Evolutionary conservation across 1,140 invertebrate genomes (phyloP).

Genomic region (Mylabris phalerata): DNA sequence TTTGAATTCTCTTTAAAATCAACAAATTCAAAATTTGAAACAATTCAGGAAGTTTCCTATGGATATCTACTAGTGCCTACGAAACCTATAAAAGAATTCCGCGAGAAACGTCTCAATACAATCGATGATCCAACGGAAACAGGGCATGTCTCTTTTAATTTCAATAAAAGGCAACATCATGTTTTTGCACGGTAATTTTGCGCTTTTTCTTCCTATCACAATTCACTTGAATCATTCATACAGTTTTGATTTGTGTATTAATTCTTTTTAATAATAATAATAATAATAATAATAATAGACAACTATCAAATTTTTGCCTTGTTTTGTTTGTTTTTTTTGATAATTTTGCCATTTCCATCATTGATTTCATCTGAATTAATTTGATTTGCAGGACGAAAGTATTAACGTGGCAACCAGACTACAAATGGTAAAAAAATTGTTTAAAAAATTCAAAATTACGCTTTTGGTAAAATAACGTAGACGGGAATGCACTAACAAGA

Average conservation of each 20-base stretch:
- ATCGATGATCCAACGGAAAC: constrained; percentile 36
- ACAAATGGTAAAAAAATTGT: constrained; percentile 60
- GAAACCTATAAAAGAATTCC: constrained; percentile 46
- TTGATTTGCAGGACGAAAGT: constrained; percentile 71
- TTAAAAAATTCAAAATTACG: not conserved
- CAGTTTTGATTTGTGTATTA: not conserved
- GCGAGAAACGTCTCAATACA: constrained; percentile 38
- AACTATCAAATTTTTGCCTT: not conserved
- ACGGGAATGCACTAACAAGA: constrained; percentile 9
- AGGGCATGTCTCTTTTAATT: constrained; percentile 15
- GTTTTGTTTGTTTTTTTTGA: constrained; percentile 1
- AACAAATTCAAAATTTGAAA: constrained; percentile 1
- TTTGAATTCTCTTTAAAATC: not conserved
- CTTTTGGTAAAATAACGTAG: not conserved
- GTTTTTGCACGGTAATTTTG: constrained; percentile 56
- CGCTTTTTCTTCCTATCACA: constrained; percentile 10
- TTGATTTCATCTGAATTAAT: constrained; percentile 11
- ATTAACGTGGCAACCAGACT: constrained; percentile 74
- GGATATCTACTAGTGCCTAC: constrained; percentile 75
- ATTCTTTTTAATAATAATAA: too few relatives aligned
- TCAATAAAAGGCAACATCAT: constrained; percentile 47
- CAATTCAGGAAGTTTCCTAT: constrained; percentile 69
- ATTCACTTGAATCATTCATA: not conserved
- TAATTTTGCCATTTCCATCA: not conserved
- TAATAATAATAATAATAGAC: too few relatives aligned